Evolutionary conservation across 2,113 vertebrate species (phyloP).

Genomic region (Aviceda subcristata): DNA sequence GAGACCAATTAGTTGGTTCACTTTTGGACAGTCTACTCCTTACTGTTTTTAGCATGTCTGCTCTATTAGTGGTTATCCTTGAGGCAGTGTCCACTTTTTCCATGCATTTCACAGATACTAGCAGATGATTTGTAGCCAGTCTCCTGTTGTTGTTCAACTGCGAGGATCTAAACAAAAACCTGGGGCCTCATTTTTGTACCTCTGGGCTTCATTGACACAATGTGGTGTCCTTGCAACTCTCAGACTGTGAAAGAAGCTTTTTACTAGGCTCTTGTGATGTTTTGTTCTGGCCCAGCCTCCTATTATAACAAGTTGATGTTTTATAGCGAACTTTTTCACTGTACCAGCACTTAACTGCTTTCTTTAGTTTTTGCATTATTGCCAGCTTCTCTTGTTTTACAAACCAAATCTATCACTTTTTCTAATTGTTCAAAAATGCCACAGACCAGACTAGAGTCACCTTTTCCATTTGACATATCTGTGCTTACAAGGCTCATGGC

Average conservation of each 20-base stretch:
- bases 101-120: neutral
- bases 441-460: conserved; percentile 45
- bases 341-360: conserved; percentile 38
- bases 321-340: conserved; percentile 36
- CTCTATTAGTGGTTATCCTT: conserved; percentile 12
- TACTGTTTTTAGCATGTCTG: conserved; percentile 41
- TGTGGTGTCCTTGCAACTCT: neutral
- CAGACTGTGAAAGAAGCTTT: neutral
- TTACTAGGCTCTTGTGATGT: conserved; percentile 28
- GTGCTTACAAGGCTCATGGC: neutral
- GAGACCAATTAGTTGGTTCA: conserved; percentile 51
- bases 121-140: neutral
- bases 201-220: neutral
- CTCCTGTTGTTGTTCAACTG: neutral
- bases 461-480: conserved; percentile 58
- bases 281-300: conserved; percentile 32
- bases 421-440: conserved; percentile 55
- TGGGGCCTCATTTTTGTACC: neutral
- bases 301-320: neutral
- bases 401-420: conserved; percentile 52
- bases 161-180: neutral
- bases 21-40: conserved; percentile 4
- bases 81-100: conserved; percentile 25
- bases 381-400: conserved; percentile 58
- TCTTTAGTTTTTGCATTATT: conserved; percentile 40